Percentiles rank a stretch among this genome's conserved stretches.
Evolutionary conservation across 2,888 invertebrate genomes (phyloP).

Genomic region (Scaeva pyrastri): DNA sequence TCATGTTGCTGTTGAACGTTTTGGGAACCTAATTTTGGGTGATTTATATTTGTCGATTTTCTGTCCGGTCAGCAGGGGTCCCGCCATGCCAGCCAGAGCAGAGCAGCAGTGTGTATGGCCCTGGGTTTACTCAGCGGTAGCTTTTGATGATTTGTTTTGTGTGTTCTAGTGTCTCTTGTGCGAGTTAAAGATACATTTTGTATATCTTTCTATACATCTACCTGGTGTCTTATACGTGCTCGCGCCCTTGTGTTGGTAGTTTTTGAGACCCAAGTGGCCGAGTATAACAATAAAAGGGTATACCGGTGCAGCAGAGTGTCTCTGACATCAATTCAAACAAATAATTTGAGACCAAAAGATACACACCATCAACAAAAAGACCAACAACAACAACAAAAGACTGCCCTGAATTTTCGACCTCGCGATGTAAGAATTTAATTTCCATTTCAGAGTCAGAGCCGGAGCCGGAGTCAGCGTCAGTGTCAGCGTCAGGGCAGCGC

Average conservation of each 20-base stretch:
- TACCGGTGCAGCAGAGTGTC: slow-evolving; percentile 54
- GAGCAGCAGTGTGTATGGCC: slow-evolving; percentile 42
- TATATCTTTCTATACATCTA: slow-evolving; percentile 13
- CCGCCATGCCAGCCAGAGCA: background rate
- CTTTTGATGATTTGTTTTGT: slow-evolving; percentile 73
- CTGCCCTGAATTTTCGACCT: slow-evolving; percentile 48
- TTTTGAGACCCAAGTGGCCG: background rate
- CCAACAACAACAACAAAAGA: slow-evolving; percentile 21
- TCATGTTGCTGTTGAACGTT: slow-evolving; percentile 63
- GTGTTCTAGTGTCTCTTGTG: slow-evolving; percentile 67
- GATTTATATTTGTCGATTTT: slow-evolving; percentile 74
- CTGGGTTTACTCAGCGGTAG: slow-evolving; percentile 72
- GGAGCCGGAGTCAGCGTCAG: no score
- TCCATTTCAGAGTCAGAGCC: no score
- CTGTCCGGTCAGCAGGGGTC: slow-evolving; percentile 68
- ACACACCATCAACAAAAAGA: slow-evolving; percentile 26
- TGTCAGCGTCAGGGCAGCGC: no score
- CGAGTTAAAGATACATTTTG: slow-evolving; percentile 39
- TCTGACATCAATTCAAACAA: slow-evolving; percentile 66
- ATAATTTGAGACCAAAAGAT: slow-evolving; percentile 50
- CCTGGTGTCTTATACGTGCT: slow-evolving; percentile 56
- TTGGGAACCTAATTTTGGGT: slow-evolving; percentile 71
- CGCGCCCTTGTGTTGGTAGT: slow-evolving; percentile 62
- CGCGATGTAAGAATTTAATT: slow-evolving; percentile 62
- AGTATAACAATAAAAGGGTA: slow-evolving; percentile 61